Evolutionary conservation across 1,140 invertebrate species (phyloP).

Genomic region (Magallana angulata): DNA sequence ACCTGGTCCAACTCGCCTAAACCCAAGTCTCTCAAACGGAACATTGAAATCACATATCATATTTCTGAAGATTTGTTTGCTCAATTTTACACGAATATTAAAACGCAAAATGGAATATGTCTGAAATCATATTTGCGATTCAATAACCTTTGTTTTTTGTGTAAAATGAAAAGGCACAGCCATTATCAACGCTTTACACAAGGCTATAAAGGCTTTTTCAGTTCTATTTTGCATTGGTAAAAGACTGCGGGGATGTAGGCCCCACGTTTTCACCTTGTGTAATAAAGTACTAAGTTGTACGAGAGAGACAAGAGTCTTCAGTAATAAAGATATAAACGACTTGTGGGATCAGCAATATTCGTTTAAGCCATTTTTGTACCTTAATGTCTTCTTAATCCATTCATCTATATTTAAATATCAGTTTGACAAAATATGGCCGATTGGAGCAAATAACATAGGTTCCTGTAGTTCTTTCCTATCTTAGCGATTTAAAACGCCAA

Average conservation of each 20-base stretch:
- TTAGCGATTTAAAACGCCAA: background rate
- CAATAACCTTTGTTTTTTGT: too few relatives aligned
- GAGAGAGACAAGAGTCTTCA: background rate
- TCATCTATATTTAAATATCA: background rate
- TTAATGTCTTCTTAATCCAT: background rate
- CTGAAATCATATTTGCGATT: too few relatives aligned
- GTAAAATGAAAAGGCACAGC: too few relatives aligned
- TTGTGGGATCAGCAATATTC: slow-evolving; percentile 1
- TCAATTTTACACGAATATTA: too few relatives aligned
- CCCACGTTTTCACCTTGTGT: background rate
- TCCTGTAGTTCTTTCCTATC: slow-evolving; percentile 2
- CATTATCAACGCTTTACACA: too few relatives aligned
- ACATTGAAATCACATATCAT: too few relatives aligned
- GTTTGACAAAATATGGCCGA: background rate
- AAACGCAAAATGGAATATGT: too few relatives aligned
- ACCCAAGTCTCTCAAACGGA: too few relatives aligned
- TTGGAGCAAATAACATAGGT: background rate
- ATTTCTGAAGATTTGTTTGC: too few relatives aligned
- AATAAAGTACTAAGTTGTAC: background rate
- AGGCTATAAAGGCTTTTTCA: too few relatives aligned
- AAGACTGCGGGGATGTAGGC: background rate
- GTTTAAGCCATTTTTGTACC: background rate
- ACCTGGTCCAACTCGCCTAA: too few relatives aligned
- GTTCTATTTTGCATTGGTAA: background rate
- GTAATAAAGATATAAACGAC: background rate